Percentiles rank a stretch among this genome's conserved stretches.
Conservation (phyloP, 35 echinoderm and acorn worm species). For the Apostichopus californicus region DNA sequence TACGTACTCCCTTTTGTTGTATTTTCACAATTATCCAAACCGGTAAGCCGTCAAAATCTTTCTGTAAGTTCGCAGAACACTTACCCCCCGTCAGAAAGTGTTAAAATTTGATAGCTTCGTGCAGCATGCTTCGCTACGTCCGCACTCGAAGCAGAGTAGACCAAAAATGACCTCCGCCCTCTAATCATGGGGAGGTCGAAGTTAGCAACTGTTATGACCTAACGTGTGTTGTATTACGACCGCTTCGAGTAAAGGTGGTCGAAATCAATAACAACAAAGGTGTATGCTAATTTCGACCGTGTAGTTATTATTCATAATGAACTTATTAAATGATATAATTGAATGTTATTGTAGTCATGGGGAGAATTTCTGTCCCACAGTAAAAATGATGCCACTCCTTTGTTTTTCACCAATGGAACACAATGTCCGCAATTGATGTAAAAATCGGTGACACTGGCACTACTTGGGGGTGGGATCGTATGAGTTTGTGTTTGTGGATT, state of each 20-base stretch:
- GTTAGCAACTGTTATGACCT: background rate
- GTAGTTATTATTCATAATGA: no score
- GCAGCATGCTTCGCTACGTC: background rate
- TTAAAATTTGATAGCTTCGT: background rate
- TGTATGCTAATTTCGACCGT: background rate
- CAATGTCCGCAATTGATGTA: no score
- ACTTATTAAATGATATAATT: no score
- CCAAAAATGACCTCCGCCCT: background rate
- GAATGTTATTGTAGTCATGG: no score
- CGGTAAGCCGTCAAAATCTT: background rate
- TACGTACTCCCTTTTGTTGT: background rate
- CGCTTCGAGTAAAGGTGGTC: background rate
- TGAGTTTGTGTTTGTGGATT: background rate
- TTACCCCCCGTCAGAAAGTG: background rate
- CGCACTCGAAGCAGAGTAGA: background rate
- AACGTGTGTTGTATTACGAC: background rate
- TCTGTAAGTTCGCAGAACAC: background rate
- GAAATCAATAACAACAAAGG: background rate
- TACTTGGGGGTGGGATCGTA: background rate
- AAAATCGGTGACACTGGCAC: no score
- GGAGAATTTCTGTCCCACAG: no score
- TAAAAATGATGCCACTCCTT: no score
- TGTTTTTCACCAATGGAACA: no score
- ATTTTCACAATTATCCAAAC: background rate
- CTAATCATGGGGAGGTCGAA: background rate